phyloP scores from a whole-genome alignment of 2,113 vertebrate genomes.

The Pygoscelis adeliae region DNA sequence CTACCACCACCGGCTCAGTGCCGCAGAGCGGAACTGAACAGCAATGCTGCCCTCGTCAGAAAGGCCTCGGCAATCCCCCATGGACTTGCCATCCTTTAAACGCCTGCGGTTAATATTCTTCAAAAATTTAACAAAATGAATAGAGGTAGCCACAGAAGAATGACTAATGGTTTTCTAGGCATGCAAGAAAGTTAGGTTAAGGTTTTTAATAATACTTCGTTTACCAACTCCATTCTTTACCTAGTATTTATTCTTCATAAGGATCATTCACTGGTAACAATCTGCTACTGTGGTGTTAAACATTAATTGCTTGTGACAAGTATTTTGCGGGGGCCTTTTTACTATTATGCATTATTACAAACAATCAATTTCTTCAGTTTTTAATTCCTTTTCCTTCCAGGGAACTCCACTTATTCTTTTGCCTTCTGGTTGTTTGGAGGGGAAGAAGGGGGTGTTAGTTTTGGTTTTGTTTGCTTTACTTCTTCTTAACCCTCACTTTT shows the following conservation, averaged over 20 bases:
- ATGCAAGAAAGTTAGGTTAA: not conserved
- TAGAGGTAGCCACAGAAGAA: not conserved
- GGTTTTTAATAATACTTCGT: not conserved
- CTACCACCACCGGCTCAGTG: rapidly evolving
- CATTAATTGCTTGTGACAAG: not conserved
- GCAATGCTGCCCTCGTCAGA: not conserved
- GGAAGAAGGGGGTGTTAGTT: not conserved
- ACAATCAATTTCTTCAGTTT: rapidly evolving
- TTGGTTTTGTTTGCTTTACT: not conserved
- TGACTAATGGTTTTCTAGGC: not conserved
- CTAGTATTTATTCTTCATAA: not conserved
- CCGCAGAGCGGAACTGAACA: not conserved
- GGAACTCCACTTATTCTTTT: not conserved
- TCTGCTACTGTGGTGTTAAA: not conserved
- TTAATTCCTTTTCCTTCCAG: not conserved
- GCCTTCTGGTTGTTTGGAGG: not conserved
- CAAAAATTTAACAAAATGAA: not conserved
- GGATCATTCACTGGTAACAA: not conserved
- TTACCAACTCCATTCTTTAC: not conserved
- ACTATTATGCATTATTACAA: not conserved
- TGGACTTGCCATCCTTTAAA: not conserved
- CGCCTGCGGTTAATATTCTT: not conserved
- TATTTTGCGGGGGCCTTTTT: not conserved
- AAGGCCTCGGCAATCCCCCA: not conserved
- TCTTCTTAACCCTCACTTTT: not conserved